These are phyloP conservation scores for Paradoxurus hermaphroditus DNA, from an alignment of 2,113 vertebrate species.

Conservation along the genomic window DNA sequence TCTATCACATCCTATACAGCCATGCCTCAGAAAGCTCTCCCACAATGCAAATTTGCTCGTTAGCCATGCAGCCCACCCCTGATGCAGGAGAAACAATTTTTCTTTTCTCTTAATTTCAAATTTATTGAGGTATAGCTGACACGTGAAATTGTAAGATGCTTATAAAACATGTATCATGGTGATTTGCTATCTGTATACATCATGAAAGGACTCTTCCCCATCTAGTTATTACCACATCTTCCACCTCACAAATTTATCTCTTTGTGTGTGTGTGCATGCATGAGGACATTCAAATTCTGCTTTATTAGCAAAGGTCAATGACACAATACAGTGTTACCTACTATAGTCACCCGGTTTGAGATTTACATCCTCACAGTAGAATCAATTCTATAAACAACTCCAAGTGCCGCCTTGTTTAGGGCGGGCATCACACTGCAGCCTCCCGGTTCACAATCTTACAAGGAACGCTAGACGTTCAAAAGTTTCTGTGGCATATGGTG, in stretches of 20 bases:
- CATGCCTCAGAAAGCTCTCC: background rate
- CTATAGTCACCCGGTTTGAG: background rate
- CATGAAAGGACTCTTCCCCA: background rate
- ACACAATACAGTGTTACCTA: background rate
- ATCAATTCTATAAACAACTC: background rate
- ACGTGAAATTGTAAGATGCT: background rate
- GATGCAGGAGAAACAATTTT: background rate
- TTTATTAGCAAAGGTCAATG: background rate
- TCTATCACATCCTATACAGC: background rate
- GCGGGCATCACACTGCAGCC: background rate
- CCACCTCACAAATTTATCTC: background rate
- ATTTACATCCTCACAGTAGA: background rate
- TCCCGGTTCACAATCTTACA: background rate
- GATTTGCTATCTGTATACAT: background rate
- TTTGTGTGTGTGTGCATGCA: background rate
- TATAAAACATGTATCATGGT: background rate
- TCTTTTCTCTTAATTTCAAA: background rate
- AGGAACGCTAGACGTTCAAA: background rate
- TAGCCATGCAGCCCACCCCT: background rate
- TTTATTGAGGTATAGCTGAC: background rate
- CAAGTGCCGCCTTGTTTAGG: background rate
- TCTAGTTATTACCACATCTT: background rate
- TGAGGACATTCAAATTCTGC: background rate
- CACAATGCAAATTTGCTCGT: background rate
- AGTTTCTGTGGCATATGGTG: background rate